Evolutionary conservation across 2,797 vertebrate genomes (phyloP).

Genomic region (Apogon hyalosoma): DNA sequence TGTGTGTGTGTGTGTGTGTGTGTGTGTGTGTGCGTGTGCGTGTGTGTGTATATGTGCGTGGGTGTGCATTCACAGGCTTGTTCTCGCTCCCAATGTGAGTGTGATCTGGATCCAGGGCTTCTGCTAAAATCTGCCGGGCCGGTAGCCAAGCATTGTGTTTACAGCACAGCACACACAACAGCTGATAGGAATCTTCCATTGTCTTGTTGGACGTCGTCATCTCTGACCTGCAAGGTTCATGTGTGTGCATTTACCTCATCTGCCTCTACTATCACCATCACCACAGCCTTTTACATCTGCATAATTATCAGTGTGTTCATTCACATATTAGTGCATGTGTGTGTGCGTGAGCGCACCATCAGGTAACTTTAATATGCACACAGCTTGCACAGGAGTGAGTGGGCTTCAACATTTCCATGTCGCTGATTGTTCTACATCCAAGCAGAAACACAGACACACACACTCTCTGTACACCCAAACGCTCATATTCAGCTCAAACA

Average conservation of each 20-base stretch:
- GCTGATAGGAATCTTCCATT: conserved; percentile 31
- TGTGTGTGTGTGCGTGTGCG: too few relatives aligned
- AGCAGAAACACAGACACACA: conserved; percentile 1
- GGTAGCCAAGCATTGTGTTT: conserved; percentile 66
- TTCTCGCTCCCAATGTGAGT: conserved; percentile 57
- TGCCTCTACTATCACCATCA: not conserved
- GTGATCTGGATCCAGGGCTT: conserved; percentile 58
- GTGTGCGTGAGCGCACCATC: not conserved
- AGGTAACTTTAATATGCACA: conserved; percentile 15
- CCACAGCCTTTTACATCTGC: not conserved
- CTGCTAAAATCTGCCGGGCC: conserved; percentile 58
- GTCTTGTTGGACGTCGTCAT: conserved; percentile 10
- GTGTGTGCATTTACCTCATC: conserved; percentile 10
- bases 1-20: not conserved
- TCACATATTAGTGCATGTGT: not conserved
- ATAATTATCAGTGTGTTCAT: not conserved
- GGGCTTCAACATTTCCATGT: conserved; percentile 31
- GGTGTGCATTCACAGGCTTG: conserved; percentile 54
- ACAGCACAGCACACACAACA: conserved; percentile 33
- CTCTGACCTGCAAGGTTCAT: conserved; percentile 17
- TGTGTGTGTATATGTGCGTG: conserved; percentile 15
- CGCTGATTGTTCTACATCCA: conserved; percentile 45
- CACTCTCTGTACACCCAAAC: conserved; percentile 2
- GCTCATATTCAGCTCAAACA: conserved; percentile 29
- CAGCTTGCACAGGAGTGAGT: conserved; percentile 34